phyloP scores from a whole-genome alignment of 1,140 invertebrate genomes.

The Drosophila arawakana region DNA sequence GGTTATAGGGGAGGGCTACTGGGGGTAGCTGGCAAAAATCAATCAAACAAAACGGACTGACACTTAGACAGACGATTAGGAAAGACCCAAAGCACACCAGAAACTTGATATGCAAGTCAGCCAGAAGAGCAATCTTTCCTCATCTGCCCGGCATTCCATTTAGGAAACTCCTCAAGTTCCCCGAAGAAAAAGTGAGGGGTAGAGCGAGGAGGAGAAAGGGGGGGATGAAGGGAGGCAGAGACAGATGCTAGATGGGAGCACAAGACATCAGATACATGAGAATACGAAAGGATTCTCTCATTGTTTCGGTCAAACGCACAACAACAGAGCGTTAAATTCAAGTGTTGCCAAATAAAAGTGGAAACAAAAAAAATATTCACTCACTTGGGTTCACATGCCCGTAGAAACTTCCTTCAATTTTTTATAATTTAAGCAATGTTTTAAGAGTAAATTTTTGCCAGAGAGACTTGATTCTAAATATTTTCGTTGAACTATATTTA shows the following conservation, averaged over 20 bases:
- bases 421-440: constrained; percentile 10
- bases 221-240: background rate
- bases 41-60: constrained; percentile 65
- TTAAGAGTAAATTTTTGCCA: background rate
- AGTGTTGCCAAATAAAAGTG: constrained; percentile 6
- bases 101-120: constrained; percentile 65
- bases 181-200: background rate
- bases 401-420: background rate
- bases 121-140: constrained; percentile 6
- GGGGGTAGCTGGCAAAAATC: constrained; percentile 42
- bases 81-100: constrained; percentile 52
- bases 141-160: background rate
- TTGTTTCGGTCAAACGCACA: constrained; percentile 72
- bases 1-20: background rate
- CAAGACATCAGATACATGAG: constrained; percentile 32
- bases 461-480: too few relatives aligned
- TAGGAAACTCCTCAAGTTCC: background rate
- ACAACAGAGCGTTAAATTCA: constrained; percentile 70
- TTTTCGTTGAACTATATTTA: background rate
- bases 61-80: constrained; percentile 66
- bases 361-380: background rate
- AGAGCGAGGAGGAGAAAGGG: constrained; percentile 1
- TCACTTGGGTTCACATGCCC: background rate
- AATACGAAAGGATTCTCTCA: constrained; percentile 51
- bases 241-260: constrained; percentile 18